phyloP scores from a whole-genome alignment of 2,888 invertebrate genomes.

The Drosophila gaucha region DNA sequence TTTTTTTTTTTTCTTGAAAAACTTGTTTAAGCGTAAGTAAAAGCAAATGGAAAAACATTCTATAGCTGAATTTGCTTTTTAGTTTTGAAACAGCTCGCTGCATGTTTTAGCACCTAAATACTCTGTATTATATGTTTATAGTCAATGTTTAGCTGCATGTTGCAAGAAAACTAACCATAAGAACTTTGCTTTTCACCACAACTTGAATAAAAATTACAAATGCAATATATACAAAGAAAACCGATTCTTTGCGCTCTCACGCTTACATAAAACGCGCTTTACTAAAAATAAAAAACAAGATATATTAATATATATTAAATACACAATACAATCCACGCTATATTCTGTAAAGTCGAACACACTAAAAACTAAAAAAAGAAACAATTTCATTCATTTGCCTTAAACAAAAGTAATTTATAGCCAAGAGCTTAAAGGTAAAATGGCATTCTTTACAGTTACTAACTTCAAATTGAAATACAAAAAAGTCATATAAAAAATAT shows the following conservation, averaged over 20 bases:
- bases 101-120: constrained; percentile 28
- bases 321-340: constrained; percentile 72
- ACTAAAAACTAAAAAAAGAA: constrained; percentile 36
- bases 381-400: constrained; percentile 37
- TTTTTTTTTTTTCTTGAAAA: constrained; percentile 29
- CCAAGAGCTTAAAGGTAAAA: constrained; percentile 58
- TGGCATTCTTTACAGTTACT: constrained; percentile 32
- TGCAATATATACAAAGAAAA: constrained; percentile 25
- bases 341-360: constrained; percentile 62
- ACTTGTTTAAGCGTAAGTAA: constrained; percentile 69
- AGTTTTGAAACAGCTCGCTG: constrained; percentile 36
- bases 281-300: constrained; percentile 20
- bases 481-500: not conserved
- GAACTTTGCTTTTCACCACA: constrained; percentile 66
- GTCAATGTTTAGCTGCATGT: constrained; percentile 30
- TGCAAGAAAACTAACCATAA: constrained; percentile 34
- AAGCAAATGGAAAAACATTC: constrained; percentile 31
- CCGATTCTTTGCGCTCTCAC: constrained; percentile 63
- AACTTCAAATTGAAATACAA: constrained; percentile 20
- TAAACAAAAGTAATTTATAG: constrained; percentile 17
- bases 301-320: constrained; percentile 3
- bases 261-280: constrained; percentile 55
- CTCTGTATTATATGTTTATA: constrained; percentile 6
- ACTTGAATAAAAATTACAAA: constrained; percentile 29
- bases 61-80: constrained; percentile 57